These are phyloP conservation scores for Alectura lathami DNA, from an alignment of 2,113 vertebrate species.

Conservation along the genomic window DNA sequence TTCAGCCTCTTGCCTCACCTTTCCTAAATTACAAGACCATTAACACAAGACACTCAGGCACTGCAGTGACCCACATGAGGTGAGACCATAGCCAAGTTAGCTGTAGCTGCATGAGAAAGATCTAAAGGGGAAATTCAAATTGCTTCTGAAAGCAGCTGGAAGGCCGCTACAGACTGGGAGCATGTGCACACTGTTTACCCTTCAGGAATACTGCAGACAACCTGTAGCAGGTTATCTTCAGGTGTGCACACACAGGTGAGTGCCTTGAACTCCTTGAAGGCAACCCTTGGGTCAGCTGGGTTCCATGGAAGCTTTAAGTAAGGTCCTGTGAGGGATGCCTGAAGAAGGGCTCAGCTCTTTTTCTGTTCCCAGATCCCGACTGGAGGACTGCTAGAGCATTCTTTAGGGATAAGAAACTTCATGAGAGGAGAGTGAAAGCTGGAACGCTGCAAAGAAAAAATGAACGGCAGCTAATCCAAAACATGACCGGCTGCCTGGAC, in stretches of 20 bases:
- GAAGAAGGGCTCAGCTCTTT: background rate
- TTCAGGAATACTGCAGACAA: too few relatives aligned
- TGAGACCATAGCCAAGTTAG: background rate
- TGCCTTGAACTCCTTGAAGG: too few relatives aligned
- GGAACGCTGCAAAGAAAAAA: background rate
- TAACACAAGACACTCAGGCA: background rate
- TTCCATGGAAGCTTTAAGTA: background rate
- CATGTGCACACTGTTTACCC: background rate
- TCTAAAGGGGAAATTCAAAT: background rate
- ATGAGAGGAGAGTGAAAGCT: background rate
- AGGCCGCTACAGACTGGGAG: background rate
- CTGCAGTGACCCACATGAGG: background rate
- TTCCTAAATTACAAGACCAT: background rate
- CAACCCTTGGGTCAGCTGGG: background rate
- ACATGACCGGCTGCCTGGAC: rapidly evolving
- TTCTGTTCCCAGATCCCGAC: background rate
- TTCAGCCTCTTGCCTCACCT: background rate
- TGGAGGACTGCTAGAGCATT: background rate
- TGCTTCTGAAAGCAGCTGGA: background rate
- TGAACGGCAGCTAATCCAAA: background rate
- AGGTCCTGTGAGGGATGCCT: background rate
- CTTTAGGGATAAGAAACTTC: background rate
- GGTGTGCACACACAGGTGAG: too few relatives aligned
- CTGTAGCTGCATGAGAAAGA: background rate
- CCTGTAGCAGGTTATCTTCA: background rate